Percentiles rank a stretch among this genome's conserved stretches.
phyloP scores from a whole-genome alignment of 2,797 vertebrate species.

The Euphonia xanthogaster region DNA sequence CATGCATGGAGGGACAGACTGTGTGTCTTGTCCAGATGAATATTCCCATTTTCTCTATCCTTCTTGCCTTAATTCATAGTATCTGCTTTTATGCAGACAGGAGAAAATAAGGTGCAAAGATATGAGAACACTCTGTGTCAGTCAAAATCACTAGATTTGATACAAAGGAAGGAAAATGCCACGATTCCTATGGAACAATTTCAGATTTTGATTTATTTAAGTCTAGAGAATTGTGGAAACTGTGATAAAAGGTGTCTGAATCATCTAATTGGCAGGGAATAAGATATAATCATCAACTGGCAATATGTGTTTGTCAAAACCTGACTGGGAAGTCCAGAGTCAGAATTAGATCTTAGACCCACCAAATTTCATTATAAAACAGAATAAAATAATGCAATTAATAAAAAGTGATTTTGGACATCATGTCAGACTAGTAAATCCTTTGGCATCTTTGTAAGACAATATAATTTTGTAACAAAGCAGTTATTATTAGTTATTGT shows the following conservation, averaged over 20 bases:
- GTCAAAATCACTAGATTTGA: background rate
- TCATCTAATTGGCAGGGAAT: background rate
- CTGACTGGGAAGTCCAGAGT: background rate
- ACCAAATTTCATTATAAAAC: background rate
- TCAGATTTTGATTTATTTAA: background rate
- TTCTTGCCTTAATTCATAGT: background rate
- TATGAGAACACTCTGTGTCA: background rate
- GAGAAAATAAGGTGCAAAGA: background rate
- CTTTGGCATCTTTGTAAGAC: constrained; percentile 5
- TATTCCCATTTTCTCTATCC: background rate
- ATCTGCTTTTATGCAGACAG: background rate
- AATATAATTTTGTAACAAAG: constrained; percentile 11
- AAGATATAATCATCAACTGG: background rate
- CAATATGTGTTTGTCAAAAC: constrained; percentile 18
- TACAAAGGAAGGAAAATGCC: background rate
- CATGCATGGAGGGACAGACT: background rate
- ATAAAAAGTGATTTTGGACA: constrained; percentile 5
- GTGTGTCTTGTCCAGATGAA: background rate
- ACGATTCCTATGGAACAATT: background rate
- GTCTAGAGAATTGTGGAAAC: background rate
- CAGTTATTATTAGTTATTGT: background rate
- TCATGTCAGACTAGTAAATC: constrained; percentile 16
- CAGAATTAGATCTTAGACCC: background rate
- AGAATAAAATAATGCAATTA: background rate
- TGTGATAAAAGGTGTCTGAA: background rate